Base-by-base conservation (phyloP, 2,113 vertebrate genomes). In the Fulica atra region DNA sequence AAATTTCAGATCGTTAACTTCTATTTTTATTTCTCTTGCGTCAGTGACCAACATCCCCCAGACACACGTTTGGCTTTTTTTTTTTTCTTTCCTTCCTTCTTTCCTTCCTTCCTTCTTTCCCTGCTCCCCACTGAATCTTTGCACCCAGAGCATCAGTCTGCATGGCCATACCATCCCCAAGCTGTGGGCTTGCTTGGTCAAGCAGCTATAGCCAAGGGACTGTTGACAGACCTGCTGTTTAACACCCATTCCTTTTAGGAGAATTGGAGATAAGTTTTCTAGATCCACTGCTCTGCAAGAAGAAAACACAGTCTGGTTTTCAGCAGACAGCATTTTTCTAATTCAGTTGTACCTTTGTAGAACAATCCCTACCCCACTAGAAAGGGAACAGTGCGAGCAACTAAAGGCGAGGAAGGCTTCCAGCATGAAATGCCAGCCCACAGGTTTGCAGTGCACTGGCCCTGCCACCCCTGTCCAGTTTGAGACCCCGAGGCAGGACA, bases 11-110 rank as follows among this genome's bases (percentile, higher is more conserved):
- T 56, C 13, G 78, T 69, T 23, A 25, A 10, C 25, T 93, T 83
- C 77, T 90, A 48, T 57, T 97, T 85, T 96, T 82, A 74, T 89
- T 93, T 94, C 29, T 64, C 79, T 93, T 89, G 25, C 19, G 5
- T 60, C 81, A 92, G 25, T 11, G 36, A 70, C 59, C 44, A 88
- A 85, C 10, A 71, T 7, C 18, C 9, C 21, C 13, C 28, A 63
- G 59, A 63, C 5, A 65, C 40, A 89, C 19, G 31, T 40, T 92
- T 81, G 56, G 15, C 1, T 8, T 50, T 36, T 9, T 16, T 26
- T 7, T 46, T 36, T n/a, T 59, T 17, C 46, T 74, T 14, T 38
- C n/a, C n/a, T 25, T 20, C 2, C 13, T 51, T 24, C 25, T 14
- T 53, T 50, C 50, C 20, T 46, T 46, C 17, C 44, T 8, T 18